Evolutionary conservation across 2,797 vertebrate genomes (phyloP).

Genomic region (Gymnoscopelus microlampas): DNA sequence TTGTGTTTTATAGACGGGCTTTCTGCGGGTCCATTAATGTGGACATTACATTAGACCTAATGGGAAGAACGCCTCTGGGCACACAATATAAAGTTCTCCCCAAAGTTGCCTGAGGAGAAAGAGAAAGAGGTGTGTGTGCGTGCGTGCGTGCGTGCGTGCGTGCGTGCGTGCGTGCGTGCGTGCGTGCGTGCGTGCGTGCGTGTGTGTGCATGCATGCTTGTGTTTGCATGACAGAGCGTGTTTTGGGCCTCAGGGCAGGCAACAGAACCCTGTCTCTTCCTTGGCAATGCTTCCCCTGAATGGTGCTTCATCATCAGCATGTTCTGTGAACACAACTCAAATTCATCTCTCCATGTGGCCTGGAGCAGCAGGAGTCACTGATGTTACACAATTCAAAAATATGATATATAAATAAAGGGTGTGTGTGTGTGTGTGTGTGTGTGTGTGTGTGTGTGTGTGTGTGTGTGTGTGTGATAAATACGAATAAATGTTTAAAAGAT

Average conservation of each 20-base stretch:
- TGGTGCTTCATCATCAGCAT: constrained; percentile 9
- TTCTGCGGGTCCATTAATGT: constrained; percentile 59
- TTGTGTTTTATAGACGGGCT: constrained; percentile 50
- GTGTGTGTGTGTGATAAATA: too few species aligned
- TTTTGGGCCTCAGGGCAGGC: constrained; percentile 46
- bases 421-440: too few species aligned
- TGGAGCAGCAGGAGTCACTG: not conserved
- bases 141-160: not conserved
- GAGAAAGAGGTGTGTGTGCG: constrained; percentile 19
- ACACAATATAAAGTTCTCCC: constrained; percentile 55
- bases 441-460: too few species aligned
- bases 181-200: constrained; percentile 7
- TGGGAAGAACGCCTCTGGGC: constrained; percentile 69
- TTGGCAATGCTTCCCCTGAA: constrained; percentile 10
- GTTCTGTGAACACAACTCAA: constrained; percentile 21
- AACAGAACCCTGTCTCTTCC: constrained; percentile 22
- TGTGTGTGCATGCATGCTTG: constrained; percentile 19
- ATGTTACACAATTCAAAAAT: constrained; percentile 1
- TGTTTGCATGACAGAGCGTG: constrained; percentile 30
- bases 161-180: constrained; percentile 2
- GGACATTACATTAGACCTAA: constrained; percentile 70
- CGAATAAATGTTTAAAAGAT: too few species aligned
- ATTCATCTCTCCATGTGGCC: constrained; percentile 13
- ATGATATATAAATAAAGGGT: too few species aligned
- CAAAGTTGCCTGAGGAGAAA: constrained; percentile 42